Base-by-base conservation (phyloP, 2,113 vertebrate genomes). In the Catharus fuscescens region DNA sequence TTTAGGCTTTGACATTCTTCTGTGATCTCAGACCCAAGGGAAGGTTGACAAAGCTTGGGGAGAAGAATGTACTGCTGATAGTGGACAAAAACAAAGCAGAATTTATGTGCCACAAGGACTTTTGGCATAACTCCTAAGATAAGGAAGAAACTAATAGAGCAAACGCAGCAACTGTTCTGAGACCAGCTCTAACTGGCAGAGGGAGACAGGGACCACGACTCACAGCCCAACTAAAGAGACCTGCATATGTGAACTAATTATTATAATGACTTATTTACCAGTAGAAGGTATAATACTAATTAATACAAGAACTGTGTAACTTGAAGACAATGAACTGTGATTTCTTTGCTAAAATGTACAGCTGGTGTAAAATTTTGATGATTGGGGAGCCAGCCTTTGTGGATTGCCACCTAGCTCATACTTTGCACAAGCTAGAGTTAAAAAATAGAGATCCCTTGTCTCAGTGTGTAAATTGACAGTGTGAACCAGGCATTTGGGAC, bases 401-500 rank as follows among this genome's bases (percentile, higher is more conserved):
- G 32, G 17, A 4, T 44, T 31, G 4, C 21, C 44, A 42, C 26
- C 18, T 36, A 23, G 21, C 18, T 69, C 18, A 11, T 69, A 21
- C 38, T 60, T 77, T 45, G 18, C 9, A 23, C 14, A 23, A 52
- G 23, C 21, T 53, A 29, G 8, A 60, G 20, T 36, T 5, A 52
- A 65, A 21, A 44, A 66, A n/a, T 1, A 16, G 36, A 36, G 24
- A 19, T 29, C 8, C 5, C 6, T 45, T 53, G 17, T 53, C 10
- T n/a, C 19, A 5, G 7, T 18, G 28, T 60, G 28, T 44, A 29
- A 44, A 24, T 59, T 45, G 18, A 14, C 45, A 9, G 15, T 44
- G 18, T 0, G 0, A 28, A 24, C 14, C 12, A 5, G 34, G 17
- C 25, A 16, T 36, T 57, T 20, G 18, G 50, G 59, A 50, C 34